Conservation (phyloP, 1,140 invertebrate species). For the Drosophila bocki region DNA sequence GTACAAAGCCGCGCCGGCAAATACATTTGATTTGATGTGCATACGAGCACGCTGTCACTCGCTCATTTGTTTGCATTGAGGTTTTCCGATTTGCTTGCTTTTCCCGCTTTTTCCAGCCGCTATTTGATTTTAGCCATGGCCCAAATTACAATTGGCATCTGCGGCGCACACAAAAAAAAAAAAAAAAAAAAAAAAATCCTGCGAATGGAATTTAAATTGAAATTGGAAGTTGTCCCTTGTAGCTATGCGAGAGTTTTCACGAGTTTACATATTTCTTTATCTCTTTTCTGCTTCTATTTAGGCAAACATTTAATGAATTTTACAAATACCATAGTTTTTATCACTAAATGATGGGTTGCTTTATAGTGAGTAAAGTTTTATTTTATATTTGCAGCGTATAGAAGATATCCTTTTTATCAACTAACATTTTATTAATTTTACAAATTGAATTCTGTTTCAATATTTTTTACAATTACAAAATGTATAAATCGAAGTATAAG, state of each 20-base stretch:
- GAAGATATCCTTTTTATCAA: neutral
- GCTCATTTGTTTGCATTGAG: constrained; percentile 69
- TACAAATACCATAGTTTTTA: neutral
- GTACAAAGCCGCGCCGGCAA: constrained; percentile 63
- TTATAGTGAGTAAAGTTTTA: neutral
- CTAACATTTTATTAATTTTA: neutral
- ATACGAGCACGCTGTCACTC: constrained; percentile 47
- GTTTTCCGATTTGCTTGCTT: constrained; percentile 62
- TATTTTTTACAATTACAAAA: neutral
- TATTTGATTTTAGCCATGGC: constrained; percentile 43
- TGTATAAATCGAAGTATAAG: neutral
- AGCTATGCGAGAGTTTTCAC: constrained; percentile 1
- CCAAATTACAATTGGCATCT: constrained; percentile 44
- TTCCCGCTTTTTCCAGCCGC: constrained; percentile 30
- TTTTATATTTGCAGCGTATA: neutral
- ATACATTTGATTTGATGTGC: constrained; percentile 75
- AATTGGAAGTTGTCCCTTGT: constrained; percentile 17
- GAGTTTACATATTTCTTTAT: constrained; percentile 3
- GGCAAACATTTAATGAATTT: neutral
- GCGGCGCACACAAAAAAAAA: too few relatives aligned
- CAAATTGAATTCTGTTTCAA: neutral
- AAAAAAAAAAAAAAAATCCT: constrained; percentile 4
- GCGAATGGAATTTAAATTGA: constrained; percentile 36
- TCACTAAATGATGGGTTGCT: neutral
- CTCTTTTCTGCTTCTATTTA: neutral